These are phyloP conservation scores for Unio delphinus DNA, from an alignment of 2,888 invertebrate genomes.

Conservation along the genomic window DNA sequence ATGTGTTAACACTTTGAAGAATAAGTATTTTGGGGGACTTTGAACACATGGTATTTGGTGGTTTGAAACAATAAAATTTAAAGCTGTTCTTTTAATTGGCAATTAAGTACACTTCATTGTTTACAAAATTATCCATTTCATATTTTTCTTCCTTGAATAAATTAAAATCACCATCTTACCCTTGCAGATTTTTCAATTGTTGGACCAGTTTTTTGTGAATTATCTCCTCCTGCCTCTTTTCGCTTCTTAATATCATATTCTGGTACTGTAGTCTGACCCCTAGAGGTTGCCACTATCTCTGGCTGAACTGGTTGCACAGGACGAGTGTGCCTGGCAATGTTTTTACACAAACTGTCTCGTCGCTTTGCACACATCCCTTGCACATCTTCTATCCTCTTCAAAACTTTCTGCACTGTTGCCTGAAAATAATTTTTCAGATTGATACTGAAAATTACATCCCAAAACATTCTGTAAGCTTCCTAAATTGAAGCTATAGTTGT, in stretches of 20 bases:
- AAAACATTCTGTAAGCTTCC: background rate
- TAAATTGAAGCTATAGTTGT: too few relatives aligned
- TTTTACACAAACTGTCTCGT: constrained; percentile 81
- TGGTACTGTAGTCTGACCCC: constrained; percentile 39
- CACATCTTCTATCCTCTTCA: constrained; percentile 94
- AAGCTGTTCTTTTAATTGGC: too few relatives aligned
- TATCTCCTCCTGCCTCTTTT: constrained; percentile 12
- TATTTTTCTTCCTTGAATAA: too few relatives aligned
- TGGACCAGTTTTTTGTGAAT: constrained; percentile 19
- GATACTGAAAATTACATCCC: background rate
- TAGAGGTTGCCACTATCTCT: constrained; percentile 29
- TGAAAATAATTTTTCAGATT: constrained; percentile 21
- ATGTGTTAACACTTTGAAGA: too few relatives aligned
- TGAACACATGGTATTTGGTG: too few relatives aligned
- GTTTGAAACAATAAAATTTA: too few relatives aligned
- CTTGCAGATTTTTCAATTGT: constrained; percentile 52
- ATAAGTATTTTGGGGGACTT: too few relatives aligned
- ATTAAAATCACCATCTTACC: constrained; percentile 22
- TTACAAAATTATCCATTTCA: too few relatives aligned
- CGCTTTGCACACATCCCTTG: constrained; percentile 93
- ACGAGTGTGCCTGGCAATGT: constrained; percentile 80
- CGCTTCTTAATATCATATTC: constrained; percentile 37
- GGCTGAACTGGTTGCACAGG: constrained; percentile 31
- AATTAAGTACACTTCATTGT: too few relatives aligned
- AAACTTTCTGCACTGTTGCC: constrained; percentile 78